phyloP scores from a whole-genome alignment of 2,113 vertebrate genomes.

The Tachuris rubrigastra region DNA sequence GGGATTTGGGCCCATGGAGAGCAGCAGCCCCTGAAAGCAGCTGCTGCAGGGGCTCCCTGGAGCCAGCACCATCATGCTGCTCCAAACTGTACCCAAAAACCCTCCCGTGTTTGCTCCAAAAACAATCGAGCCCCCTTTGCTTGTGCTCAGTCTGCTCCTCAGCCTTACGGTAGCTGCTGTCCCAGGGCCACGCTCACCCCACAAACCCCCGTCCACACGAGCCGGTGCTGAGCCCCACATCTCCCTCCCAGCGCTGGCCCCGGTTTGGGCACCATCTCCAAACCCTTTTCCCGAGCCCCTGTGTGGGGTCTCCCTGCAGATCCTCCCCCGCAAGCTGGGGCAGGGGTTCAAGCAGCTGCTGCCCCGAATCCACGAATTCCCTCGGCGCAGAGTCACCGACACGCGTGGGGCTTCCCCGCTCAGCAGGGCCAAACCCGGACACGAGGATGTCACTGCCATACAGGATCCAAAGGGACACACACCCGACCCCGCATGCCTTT shows the following conservation, averaged over 20 bases:
- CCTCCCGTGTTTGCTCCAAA: not conserved
- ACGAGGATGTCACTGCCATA: not conserved
- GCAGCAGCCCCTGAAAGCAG: rapidly evolving
- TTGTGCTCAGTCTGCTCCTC: rapidly evolving
- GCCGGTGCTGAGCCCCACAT: rapidly evolving
- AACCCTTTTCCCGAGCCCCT: not conserved
- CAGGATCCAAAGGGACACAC: rapidly evolving
- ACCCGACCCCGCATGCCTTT: rapidly evolving
- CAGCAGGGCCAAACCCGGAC: not conserved
- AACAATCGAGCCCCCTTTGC: rapidly evolving
- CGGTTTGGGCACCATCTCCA: rapidly evolving
- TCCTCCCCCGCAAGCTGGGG: rapidly evolving
- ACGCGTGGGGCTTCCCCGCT: not conserved
- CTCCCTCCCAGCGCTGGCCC: not conserved
- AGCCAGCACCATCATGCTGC: rapidly evolving
- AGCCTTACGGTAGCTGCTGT: not conserved
- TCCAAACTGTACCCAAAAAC: rapidly evolving
- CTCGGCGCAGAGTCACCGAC: rapidly evolving
- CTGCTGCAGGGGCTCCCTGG: rapidly evolving
- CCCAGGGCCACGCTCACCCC: rapidly evolving
- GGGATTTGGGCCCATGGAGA: not conserved
- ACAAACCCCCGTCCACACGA: not conserved
- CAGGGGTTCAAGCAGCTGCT: not conserved
- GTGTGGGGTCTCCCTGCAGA: too few relatives aligned
- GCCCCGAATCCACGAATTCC: rapidly evolving